These are phyloP conservation scores for Tortricodes alternella DNA, from an alignment of 2,888 invertebrate species.

Conservation along the genomic window DNA sequence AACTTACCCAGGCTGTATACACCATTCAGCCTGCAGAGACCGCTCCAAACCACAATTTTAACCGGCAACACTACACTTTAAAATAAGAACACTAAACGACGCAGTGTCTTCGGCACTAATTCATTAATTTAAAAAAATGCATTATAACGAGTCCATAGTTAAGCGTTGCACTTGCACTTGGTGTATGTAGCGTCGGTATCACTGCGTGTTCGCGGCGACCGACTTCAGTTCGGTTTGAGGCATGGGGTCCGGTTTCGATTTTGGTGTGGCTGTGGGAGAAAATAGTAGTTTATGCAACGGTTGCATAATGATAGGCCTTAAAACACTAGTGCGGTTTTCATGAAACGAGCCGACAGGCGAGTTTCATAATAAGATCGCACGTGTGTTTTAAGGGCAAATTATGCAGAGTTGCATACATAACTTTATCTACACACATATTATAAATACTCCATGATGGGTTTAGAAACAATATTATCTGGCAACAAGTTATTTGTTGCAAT, in stretches of 20 bases:
- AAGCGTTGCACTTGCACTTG: constrained; percentile 12
- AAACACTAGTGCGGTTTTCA: too few relatives aligned
- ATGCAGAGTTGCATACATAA: too few relatives aligned
- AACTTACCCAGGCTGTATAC: constrained; percentile 62
- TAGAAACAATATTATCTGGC: too few relatives aligned
- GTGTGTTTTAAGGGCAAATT: too few relatives aligned
- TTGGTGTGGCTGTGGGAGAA: constrained; percentile 57
- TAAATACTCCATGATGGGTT: too few relatives aligned
- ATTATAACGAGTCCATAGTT: constrained; percentile 2
- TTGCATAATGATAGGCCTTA: too few relatives aligned
- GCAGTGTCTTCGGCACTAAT: constrained; percentile 20
- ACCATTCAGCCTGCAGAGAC: constrained; percentile 47
- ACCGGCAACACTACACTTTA: constrained; percentile 22
- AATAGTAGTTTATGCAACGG: too few relatives aligned
- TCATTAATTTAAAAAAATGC: constrained; percentile 20
- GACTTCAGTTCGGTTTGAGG: constrained; percentile 48
- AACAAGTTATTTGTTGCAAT: too few relatives aligned
- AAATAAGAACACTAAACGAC: constrained; percentile 18
- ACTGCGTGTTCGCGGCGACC: constrained; percentile 59
- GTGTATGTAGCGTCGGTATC: constrained; percentile 36
- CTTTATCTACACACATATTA: too few relatives aligned
- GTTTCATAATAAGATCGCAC: too few relatives aligned
- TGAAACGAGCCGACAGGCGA: too few relatives aligned
- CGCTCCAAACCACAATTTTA: constrained; percentile 29
- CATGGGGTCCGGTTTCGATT: constrained; percentile 57